Base-by-base conservation (phyloP, 2,113 vertebrate species). In the Ramphastos sulfuratus region DNA sequence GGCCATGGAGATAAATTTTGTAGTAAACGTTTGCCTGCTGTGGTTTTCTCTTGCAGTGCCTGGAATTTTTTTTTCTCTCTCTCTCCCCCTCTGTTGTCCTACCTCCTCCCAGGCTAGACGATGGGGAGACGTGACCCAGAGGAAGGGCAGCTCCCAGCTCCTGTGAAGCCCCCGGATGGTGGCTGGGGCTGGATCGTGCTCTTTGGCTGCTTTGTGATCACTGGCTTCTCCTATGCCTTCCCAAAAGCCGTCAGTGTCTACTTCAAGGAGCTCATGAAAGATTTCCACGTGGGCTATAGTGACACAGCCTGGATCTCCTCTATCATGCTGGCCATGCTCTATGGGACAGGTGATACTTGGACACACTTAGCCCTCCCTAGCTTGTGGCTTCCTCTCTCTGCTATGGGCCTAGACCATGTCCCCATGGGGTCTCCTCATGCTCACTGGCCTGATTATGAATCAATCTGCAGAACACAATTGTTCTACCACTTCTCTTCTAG, bases 231-330 rank as follows among this genome's bases (percentile, higher is more conserved):
- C 96, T 98, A 98, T 21, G 97, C 97, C 90, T 98, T 98, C 78
- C 98, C 98, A 10, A 98, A 98, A 96, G 98, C 97, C 2, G 96
- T 98, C 90, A 98, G 98, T 94, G 97, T 98, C 94, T 98, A 98
- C 94, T 98, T 98, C 96, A 97, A 97, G 70, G 98, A 97, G 48
- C 97, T 98, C 70, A 98, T 98, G 97, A 93, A 93, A 5, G 97
- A 98, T 75, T 98, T 98, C 61, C 97, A 97, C 0, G 97, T 98
- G 19, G 98, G 98, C 75, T 98, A 98, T 95, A 98, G 98, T 37
- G 98, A 98, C 93, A 98, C 98, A 4, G 98, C 98, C 88, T 98
- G 98, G 98, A 98, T 98, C 94, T 98, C 98, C 60, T 98, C 98
- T 70, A 98, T 98, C 91, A 98, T 98, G 97, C 95, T 98, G 46